Evolutionary conservation across 2,113 vertebrate species (phyloP).

Genomic region (Gopherus flavomarginatus): DNA sequence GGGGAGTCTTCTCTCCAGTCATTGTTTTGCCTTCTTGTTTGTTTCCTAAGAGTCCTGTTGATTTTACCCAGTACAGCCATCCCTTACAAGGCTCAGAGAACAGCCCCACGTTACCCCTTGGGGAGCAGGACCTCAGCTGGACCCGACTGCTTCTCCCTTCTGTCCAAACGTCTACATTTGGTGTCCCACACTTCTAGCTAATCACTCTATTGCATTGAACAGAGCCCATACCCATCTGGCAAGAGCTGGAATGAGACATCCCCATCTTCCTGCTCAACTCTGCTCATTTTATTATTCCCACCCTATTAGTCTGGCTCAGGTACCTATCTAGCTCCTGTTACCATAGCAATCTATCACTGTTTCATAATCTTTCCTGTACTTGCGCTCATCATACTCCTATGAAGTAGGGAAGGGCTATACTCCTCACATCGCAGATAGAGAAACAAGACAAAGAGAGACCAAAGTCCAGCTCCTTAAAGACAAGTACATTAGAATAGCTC

Average conservation of each 20-base stretch:
- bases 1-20: background rate
- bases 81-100: background rate
- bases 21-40: background rate
- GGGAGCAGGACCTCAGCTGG: background rate
- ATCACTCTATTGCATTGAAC: accelerated
- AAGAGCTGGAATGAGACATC: background rate
- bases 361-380: background rate
- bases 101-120: background rate
- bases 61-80: background rate
- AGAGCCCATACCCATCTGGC: background rate
- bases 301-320: background rate
- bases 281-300: background rate
- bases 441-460: accelerated
- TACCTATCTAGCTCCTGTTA: background rate
- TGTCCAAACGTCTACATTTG: background rate
- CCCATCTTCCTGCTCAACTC: background rate
- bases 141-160: background rate
- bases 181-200: accelerated
- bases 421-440: accelerated
- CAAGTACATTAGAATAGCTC: no score
- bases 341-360: slow-evolving; percentile 27
- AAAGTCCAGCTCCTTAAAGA: background rate
- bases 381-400: background rate
- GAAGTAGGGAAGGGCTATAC: accelerated
- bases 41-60: background rate